Base-by-base conservation (phyloP, 1,140 invertebrate genomes). In the Zelostemma sp. region DNA sequence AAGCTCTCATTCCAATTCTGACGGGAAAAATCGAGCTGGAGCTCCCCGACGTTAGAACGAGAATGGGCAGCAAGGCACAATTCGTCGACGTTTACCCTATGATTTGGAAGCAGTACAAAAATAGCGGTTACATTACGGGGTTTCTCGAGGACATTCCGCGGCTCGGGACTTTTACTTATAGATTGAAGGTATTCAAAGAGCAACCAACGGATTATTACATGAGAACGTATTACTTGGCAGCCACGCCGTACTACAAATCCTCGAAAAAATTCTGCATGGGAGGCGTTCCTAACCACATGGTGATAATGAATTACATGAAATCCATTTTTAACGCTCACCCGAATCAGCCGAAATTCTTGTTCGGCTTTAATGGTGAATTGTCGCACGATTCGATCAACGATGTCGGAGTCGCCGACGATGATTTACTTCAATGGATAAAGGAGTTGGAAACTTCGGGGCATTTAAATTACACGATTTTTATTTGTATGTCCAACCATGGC, bases 161-260 rank as follows among this genome's bases (percentile, higher is more conserved):
- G 73, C 89, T 94, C 6, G 95, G 96, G 0, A 96, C 94, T 0
- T 98, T 97, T 76, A 96, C 94, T 17, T 96, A 96, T 81, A 88
- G 96, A 8, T 89, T 98, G 76, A 93, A 94, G 61, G 97, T 96
- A 0, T 99, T 98, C 81, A 86, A 89, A 11, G 73, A 84, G 0
- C 90, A 92, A 67, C 97, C 96, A 0, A 95, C 95, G 0, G 92
- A 97, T 85, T 96, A 98, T 84, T 98, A 96, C 76, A 91, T 97
- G 86, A 85, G 95, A 21, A 90, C 93, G 0, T 97, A 91, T 80
- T 95, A 93, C 73, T 61, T 92, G 25, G 87, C 87, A 3, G 83
- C 87, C 14, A 82, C 90, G 0, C 74, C 80, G 0, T 81, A 83
- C 12, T 87, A 86, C 12, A 86, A 80, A 21, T 86, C 86, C 17